Percentiles rank a stretch among this genome's conserved stretches.
These are phyloP conservation scores for Sebastes goodei DNA, from an alignment of 2,797 vertebrate species.

Conservation along the genomic window DNA sequence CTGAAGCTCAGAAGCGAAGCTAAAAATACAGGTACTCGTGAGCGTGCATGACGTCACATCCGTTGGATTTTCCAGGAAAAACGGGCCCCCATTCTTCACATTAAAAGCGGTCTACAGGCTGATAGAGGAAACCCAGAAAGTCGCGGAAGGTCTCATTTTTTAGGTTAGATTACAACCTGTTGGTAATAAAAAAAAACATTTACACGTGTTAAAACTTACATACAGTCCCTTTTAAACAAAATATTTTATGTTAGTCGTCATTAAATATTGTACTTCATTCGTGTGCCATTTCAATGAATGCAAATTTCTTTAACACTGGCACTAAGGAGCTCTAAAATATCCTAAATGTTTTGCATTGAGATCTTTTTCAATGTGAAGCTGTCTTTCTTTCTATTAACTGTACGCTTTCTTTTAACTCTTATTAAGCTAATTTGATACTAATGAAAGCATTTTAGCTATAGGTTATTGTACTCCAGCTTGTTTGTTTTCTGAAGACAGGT, in stretches of 20 bases:
- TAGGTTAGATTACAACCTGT: too few relatives aligned
- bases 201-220: too few relatives aligned
- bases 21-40: too few relatives aligned
- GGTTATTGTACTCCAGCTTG: not conserved
- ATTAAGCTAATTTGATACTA: not conserved
- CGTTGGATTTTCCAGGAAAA: too few relatives aligned
- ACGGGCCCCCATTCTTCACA: too few relatives aligned
- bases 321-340: not conserved
- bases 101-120: too few relatives aligned
- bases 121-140: too few relatives aligned
- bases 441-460: rapidly evolving
- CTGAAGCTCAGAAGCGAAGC: too few relatives aligned
- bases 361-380: not conserved
- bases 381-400: not conserved
- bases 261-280: not conserved
- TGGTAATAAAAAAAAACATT: too few relatives aligned
- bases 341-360: too few relatives aligned
- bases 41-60: too few relatives aligned
- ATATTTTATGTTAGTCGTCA: not conserved
- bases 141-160: rapidly evolving
- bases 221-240: not conserved
- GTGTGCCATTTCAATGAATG: not conserved
- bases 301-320: not conserved
- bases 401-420: not conserved
- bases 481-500: not conserved